These are phyloP conservation scores for Larimichthys polyactis DNA, from an alignment of 2,113 vertebrate species.

Conservation along the genomic window DNA sequence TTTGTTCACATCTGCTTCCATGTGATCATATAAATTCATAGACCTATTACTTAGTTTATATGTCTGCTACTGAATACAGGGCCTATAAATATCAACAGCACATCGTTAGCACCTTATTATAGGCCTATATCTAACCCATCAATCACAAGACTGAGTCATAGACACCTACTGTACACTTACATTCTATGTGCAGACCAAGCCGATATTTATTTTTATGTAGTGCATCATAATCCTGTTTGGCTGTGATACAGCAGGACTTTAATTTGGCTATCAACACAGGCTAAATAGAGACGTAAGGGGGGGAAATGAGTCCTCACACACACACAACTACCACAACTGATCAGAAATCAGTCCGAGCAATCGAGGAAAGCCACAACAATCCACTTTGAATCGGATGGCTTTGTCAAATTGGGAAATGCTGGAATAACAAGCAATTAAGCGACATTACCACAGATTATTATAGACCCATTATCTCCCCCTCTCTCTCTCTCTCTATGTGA, in stretches of 20 bases:
- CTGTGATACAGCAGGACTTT: constrained; percentile 7
- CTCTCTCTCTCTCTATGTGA: neutral
- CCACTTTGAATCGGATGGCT: neutral
- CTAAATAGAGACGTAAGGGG: neutral
- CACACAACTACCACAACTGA: neutral
- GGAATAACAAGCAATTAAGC: neutral
- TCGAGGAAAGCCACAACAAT: neutral
- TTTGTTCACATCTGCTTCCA: neutral
- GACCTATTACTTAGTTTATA: neutral
- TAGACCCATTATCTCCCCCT: neutral
- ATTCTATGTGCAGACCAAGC: neutral
- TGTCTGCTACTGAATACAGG: constrained; percentile 1
- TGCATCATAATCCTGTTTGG: constrained; percentile 41
- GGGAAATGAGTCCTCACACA: neutral
- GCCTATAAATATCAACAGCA: constrained; percentile 6
- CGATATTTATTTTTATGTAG: constrained; percentile 39
- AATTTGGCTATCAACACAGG: constrained; percentile 19
- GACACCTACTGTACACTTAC: neutral
- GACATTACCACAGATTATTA: constrained; percentile 14
- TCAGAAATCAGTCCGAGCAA: neutral
- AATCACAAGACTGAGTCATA: constrained; percentile 12
- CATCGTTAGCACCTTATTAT: constrained; percentile 9
- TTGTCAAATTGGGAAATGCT: neutral
- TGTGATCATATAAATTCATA: neutral
- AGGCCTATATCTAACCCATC: constrained; percentile 17